These are phyloP conservation scores for Microcebus lehilahytsara DNA, from an alignment of 2,113 vertebrate species.

Conservation along the genomic window DNA sequence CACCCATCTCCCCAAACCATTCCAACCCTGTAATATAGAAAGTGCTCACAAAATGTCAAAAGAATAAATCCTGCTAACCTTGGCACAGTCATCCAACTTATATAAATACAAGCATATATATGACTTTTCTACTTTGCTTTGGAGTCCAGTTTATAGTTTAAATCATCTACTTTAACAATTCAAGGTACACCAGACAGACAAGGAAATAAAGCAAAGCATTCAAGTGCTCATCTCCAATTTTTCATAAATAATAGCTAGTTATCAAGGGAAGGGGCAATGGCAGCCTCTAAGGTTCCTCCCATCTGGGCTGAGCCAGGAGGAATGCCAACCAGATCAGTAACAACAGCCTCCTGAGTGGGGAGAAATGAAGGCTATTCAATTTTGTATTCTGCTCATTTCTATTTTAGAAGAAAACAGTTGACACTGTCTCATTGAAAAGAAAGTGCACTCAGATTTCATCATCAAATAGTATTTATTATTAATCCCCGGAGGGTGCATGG, in stretches of 20 bases:
- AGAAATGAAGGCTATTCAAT: conserved; percentile 27
- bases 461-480: conserved; percentile 68
- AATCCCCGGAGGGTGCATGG: conserved; percentile 31
- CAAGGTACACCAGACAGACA: background rate
- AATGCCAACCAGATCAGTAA: conserved; percentile 31
- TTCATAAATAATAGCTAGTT: conserved; percentile 44
- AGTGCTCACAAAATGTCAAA: background rate
- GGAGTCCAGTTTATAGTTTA: background rate
- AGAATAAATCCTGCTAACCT: background rate
- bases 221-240: conserved; percentile 36
- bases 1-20: background rate
- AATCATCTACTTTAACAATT: conserved; percentile 51
- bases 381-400: conserved; percentile 65
- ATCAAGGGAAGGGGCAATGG: background rate
- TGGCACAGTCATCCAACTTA: background rate
- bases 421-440: conserved; percentile 64
- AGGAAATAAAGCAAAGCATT: conserved; percentile 46
- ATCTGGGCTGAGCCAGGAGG: conserved; percentile 14
- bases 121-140: background rate
- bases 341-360: conserved; percentile 14
- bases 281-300: background rate
- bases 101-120: fast-evolving
- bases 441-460: conserved; percentile 69
- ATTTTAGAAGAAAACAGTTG: conserved; percentile 62
- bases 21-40: background rate